phyloP scores from a whole-genome alignment of 1,140 invertebrate genomes.

The Magallana angulata region DNA sequence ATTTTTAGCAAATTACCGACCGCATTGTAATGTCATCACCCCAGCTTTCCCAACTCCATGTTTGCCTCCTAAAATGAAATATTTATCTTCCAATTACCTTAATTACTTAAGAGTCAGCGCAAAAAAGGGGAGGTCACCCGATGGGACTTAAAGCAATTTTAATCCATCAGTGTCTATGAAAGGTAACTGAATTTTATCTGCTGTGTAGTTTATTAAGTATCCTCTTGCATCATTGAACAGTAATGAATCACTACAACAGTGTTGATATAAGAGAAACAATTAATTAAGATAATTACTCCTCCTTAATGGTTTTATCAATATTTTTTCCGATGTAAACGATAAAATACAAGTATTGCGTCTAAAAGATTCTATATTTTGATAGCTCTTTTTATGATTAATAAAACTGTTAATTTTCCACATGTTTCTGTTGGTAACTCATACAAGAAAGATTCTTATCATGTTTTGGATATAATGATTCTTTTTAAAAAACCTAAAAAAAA shows the following conservation, averaged over 20 bases:
- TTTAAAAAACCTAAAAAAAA: too few relatives aligned
- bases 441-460: too few relatives aligned
- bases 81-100: conserved; percentile 37
- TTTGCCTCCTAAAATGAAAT: conserved; percentile 25
- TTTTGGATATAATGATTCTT: too few relatives aligned
- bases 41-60: conserved; percentile 14
- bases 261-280: conserved; percentile 10
- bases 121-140: conserved; percentile 31
- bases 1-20: conserved; percentile 30
- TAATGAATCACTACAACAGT: conserved; percentile 1
- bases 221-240: conserved; percentile 37
- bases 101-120: conserved; percentile 17
- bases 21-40: conserved; percentile 13
- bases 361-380: background rate
- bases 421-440: too few relatives aligned
- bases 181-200: conserved; percentile 10
- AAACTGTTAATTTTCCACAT: too few relatives aligned
- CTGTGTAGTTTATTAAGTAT: conserved; percentile 15
- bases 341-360: background rate
- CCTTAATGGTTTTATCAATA: conserved; percentile 24
- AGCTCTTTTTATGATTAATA: too few relatives aligned
- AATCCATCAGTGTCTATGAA: conserved; percentile 8
- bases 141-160: conserved; percentile 19
- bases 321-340: background rate
- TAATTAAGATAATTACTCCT: conserved; percentile 32